phyloP scores from a whole-genome alignment of 2,888 invertebrate genomes.

The Odontothrips loti region DNA sequence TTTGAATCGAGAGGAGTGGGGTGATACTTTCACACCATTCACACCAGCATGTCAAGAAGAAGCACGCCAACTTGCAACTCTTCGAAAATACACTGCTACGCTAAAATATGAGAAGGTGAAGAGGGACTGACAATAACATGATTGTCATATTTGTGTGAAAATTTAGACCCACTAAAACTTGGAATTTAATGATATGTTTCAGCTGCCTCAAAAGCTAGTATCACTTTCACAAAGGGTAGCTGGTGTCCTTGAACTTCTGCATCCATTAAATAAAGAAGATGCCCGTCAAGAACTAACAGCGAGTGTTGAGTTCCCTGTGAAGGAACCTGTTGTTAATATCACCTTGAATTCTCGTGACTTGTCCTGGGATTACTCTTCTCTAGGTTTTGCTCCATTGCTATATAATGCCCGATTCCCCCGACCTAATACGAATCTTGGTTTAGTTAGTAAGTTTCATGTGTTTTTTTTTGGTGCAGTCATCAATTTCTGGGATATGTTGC shows the following conservation, averaged over 20 bases:
- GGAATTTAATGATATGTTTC: background rate
- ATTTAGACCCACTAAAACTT: background rate
- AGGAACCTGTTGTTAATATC: background rate
- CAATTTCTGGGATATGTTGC: too few species aligned
- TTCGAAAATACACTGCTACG: conserved; percentile 39
- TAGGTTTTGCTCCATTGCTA: conserved; percentile 33
- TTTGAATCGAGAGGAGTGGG: background rate
- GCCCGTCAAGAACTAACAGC: background rate
- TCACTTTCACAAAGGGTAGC: background rate
- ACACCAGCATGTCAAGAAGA: conserved; percentile 41
- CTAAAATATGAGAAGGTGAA: conserved; percentile 40
- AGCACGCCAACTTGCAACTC: conserved; percentile 41
- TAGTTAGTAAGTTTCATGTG: conserved; percentile 29
- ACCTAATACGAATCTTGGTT: conserved; percentile 31
- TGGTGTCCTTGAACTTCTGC: background rate
- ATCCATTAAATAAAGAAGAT: conserved; percentile 1
- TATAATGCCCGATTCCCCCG: conserved; percentile 33
- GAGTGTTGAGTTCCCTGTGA: background rate
- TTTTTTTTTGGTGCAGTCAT: background rate
- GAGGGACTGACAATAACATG: background rate
- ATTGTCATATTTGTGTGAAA: background rate
- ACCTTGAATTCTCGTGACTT: conserved; percentile 4
- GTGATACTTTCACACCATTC: conserved; percentile 34
- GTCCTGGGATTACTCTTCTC: conserved; percentile 10
- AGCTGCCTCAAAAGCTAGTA: background rate